These are phyloP conservation scores for Hydractinia symbiolongicarpus DNA, from an alignment of 30 jellyfish, hydroid and myxozoan species.

Conservation along the genomic window DNA sequence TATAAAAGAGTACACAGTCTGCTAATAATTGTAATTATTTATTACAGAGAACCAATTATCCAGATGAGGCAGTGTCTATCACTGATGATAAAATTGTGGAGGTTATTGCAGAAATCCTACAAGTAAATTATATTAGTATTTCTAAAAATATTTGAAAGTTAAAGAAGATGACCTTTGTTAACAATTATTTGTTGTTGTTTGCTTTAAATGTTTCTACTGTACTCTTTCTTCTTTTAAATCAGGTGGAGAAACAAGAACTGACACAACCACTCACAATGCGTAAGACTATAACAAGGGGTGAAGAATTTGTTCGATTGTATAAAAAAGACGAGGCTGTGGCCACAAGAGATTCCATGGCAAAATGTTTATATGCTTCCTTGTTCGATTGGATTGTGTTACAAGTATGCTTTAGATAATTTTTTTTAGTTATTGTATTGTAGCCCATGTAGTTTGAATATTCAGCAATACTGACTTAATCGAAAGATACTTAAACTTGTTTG, in stretches of 20 bases:
- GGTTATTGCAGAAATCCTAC: conserved; percentile 51
- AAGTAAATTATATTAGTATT: conserved; percentile 35
- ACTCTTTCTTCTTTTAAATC: neutral
- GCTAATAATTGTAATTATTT: neutral
- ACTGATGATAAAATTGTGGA: conserved; percentile 62
- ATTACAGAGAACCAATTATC: conserved; percentile 43
- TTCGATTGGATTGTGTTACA: conserved; percentile 95
- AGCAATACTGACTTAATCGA: too few relatives aligned
- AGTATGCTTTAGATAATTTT: conserved; percentile 21
- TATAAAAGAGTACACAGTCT: neutral
- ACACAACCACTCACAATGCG: conserved; percentile 67
- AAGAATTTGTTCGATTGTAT: conserved; percentile 75
- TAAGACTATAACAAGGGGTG: conserved; percentile 82
- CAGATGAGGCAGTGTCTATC: conserved; percentile 72
- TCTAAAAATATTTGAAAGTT: neutral
- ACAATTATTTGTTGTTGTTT: neutral
- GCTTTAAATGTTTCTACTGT: neutral
- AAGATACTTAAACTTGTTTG: too few relatives aligned
- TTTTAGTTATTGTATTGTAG: neutral
- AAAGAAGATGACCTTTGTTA: too few relatives aligned
- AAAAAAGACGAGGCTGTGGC: conserved; percentile 88
- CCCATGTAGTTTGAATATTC: too few relatives aligned
- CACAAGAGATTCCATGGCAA: conserved; percentile 96
- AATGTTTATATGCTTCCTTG: conserved; percentile 91
- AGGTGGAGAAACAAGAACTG: conserved; percentile 77